Base-by-base conservation (phyloP, 2,113 vertebrate genomes). In the Chaetura pelagica region DNA sequence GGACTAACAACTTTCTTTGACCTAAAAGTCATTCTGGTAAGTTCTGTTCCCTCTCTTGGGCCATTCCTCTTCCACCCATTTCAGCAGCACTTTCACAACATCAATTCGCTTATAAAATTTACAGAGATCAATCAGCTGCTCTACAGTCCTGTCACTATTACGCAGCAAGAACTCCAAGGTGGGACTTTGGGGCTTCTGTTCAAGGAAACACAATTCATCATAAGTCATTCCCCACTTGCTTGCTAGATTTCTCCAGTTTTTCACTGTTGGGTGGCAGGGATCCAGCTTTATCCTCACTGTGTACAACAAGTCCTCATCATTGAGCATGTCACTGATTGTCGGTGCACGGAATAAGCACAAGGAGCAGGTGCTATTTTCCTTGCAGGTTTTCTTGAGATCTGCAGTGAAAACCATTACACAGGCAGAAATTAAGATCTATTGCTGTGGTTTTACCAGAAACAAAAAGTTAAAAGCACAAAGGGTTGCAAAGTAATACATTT, bases 231-330 rank as follows among this genome's bases (percentile, higher is more conserved):
- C 99, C 99, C 99, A 99, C 59, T 99, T 99, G 96, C 99, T 99
- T 12, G 99, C 99, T 97, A 99, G 99, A 98, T 99, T 99, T 98
- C 99, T 99, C 99, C 99, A 99, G 98, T 99, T 99, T 97, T 99
- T 99, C 93, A 99, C 98, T 32, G 99, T 99, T 87, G 99, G 99
- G 97, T 99, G 99, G 89, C 98, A 99, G 0, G 99, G 99, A 96
- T 99, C 99, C 96, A 99, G 97, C 96, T 99, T 99, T 93, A 99
- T 98, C 62, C 99, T 98, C 96, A 99, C 98, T 69, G 97, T 98
- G 88, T 99, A 99, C 89, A 99, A 97, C 55, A 99, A 98, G 96
- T 99, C 99, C 95, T 99, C 99, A 88, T 99, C 99, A 13, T 99
- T 98, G 97, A 99, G 99, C 94, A 99, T 98, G 97, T 99, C 99